Conservation (phyloP, 2,888 invertebrate species). For the Habrosyne pyritoides region DNA sequence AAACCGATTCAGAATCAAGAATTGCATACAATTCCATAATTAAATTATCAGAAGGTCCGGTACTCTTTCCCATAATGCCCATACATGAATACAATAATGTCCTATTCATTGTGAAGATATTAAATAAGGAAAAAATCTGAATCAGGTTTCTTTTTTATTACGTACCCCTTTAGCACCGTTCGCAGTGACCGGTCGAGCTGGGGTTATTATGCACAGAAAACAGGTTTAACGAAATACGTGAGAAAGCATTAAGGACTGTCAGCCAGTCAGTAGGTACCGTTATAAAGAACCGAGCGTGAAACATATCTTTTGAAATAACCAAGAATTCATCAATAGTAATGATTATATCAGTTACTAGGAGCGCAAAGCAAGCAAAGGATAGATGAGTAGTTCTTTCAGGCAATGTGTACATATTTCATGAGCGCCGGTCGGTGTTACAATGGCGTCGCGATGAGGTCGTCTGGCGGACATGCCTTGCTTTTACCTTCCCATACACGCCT, state of each 20-base stretch:
- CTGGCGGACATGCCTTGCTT: slow-evolving; percentile 62
- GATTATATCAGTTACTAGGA: slow-evolving; percentile 34
- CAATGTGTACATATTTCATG: slow-evolving; percentile 77
- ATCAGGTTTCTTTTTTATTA: slow-evolving; percentile 26
- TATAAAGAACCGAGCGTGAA: slow-evolving; percentile 21
- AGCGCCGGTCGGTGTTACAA: slow-evolving; percentile 71
- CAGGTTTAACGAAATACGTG: slow-evolving; percentile 58
- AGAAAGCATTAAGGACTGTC: slow-evolving; percentile 43
- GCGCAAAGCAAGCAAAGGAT: slow-evolving; percentile 30
- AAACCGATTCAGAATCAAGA: neutral
- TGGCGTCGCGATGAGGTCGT: slow-evolving; percentile 77
- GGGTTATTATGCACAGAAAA: slow-evolving; percentile 54
- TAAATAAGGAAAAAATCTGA: slow-evolving; percentile 12
- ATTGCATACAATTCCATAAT: neutral
- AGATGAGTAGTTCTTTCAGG: slow-evolving; percentile 68
- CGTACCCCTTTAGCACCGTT: slow-evolving; percentile 34
- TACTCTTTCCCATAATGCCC: neutral
- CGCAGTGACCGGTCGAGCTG: slow-evolving; percentile 49
- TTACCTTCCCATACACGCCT: slow-evolving; percentile 41
- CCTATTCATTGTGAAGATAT: neutral
- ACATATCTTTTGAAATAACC: neutral
- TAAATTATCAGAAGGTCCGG: neutral
- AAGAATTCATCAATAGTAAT: slow-evolving; percentile 5
- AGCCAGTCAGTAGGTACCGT: slow-evolving; percentile 31
- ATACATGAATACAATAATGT: neutral